Base-by-base conservation (phyloP, 2,113 vertebrate genomes). In the Hepsetus odoe region DNA sequence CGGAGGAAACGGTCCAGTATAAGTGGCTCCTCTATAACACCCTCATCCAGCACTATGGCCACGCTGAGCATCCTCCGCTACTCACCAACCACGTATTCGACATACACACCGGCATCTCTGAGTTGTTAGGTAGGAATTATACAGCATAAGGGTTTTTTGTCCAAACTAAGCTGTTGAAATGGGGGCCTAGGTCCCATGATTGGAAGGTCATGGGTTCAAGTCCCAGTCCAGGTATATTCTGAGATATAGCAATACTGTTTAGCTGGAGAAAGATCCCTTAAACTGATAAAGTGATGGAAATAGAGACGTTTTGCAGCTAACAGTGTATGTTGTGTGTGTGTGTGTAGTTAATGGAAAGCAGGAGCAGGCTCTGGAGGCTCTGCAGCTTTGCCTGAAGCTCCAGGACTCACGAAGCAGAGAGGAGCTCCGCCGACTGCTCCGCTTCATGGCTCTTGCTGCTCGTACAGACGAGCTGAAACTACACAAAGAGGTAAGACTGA, bases 381-480 rank as follows among this genome's bases (percentile, higher is more conserved):
- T 97, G 82, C 98, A 99, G 76, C 94, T 99, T 46, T 96, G 96
- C 85, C 81, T 99, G 81, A 99, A 96, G 84, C 94, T 99, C 82
- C 90, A 98, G 75, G 94, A 96, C 86, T 92, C 94, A 46, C 92
- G 92, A 80, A 94, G 90, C 72, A 92, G 95, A 84, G 98, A 99
- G 88, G 97, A 99, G 85, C 95, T 99, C 4, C 93, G 96, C 53
- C 91, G 95, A 18, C 91, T 99, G 0, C 90, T 99, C 18, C 94
- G 95, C 82, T 99, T 99, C 87, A 98, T 99, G 97, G 93, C 96
- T 33, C 82, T 93, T 13, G 96, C 97, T 64, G 94, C 95, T 74
- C 91, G 91, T 76, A 86, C 90, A 42, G 89, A 92, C 28, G 95
- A 95, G 85, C 87, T 97, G 85, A 96, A 95, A 86, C 91, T 99